Conservation (phyloP, 2,888 invertebrate species). For the Bhutanitis thaidina region DNA sequence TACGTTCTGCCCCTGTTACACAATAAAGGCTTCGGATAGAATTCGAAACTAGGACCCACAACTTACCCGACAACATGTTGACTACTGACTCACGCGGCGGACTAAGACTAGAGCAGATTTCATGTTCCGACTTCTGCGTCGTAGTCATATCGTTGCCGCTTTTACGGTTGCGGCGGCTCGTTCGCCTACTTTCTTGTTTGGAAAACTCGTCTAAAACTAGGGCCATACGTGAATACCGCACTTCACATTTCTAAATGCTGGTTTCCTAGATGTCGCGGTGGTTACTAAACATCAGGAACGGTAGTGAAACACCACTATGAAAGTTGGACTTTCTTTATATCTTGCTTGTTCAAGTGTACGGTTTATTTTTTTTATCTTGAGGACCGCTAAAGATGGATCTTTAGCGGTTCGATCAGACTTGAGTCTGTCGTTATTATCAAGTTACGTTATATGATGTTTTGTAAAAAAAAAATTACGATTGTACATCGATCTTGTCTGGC, state of each 20-base stretch:
- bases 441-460: no score
- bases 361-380: not conserved
- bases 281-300: conserved; percentile 20
- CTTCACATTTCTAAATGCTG: conserved; percentile 51
- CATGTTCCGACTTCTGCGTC: conserved; percentile 23
- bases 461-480: no score
- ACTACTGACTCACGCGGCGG: no score
- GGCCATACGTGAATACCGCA: conserved; percentile 51
- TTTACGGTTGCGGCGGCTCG: conserved; percentile 40
- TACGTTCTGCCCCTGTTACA: no score
- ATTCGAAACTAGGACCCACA: no score
- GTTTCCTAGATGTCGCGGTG: conserved; percentile 37
- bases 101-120: conserved; percentile 1
- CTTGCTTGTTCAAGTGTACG: not conserved
- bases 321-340: conserved; percentile 12
- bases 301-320: conserved; percentile 4
- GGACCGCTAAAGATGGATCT: no score
- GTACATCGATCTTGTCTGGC: no score
- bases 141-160: conserved; percentile 37
- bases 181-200: conserved; percentile 71
- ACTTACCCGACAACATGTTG: no score
- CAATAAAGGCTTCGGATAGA: no score
- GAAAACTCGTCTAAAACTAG: conserved; percentile 72
- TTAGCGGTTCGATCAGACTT: no score
- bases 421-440: no score